These are phyloP conservation scores for Malurus splendens DNA, from an alignment of 2,797 vertebrate genomes.

Conservation along the genomic window DNA sequence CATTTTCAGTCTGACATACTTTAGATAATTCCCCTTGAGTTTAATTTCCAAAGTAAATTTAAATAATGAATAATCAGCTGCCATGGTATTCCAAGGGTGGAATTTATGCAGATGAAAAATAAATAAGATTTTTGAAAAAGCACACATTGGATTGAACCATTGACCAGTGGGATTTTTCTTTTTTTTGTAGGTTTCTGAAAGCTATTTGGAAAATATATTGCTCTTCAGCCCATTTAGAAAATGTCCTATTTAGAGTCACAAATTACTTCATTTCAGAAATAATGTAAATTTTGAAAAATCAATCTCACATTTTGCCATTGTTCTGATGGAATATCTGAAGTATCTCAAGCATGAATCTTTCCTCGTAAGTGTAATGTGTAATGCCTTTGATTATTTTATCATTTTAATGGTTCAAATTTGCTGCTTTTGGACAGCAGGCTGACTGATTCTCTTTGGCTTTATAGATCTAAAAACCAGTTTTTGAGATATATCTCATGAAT, in stretches of 20 bases:
- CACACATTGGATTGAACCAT: background rate
- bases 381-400: background rate
- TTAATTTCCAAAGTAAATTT: constrained; percentile 33
- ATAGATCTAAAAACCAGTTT: background rate
- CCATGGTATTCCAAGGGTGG: background rate
- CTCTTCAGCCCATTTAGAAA: background rate
- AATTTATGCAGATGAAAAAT: background rate
- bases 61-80: background rate
- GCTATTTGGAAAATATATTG: background rate
- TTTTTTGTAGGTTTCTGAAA: background rate
- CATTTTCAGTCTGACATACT: background rate
- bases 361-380: background rate
- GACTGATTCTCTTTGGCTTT: background rate
- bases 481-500: background rate
- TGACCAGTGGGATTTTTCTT: background rate
- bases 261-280: background rate
- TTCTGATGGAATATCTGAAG: background rate
- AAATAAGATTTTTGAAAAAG: background rate
- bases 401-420: background rate
- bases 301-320: background rate
- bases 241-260: background rate
- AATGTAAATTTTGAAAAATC: background rate
- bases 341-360: background rate
- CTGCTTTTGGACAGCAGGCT: background rate
- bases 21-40: constrained; percentile 22